These are phyloP conservation scores for Eonycteris spelaea DNA, from an alignment of 2,113 vertebrate genomes.

Conservation along the genomic window DNA sequence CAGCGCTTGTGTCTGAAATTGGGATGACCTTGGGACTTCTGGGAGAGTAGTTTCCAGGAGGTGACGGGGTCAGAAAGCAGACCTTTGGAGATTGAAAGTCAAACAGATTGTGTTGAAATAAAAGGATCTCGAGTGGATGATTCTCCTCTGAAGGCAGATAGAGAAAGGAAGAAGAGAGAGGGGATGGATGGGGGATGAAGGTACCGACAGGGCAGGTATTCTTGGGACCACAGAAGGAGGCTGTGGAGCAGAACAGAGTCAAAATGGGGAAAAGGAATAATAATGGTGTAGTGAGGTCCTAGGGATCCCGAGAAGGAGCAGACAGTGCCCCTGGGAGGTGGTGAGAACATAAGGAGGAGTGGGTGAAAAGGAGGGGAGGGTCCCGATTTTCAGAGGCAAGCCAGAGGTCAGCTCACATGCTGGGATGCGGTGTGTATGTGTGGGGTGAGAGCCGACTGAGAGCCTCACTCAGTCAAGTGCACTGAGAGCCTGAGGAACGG, in stretches of 20 bases:
- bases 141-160: background rate
- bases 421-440: background rate
- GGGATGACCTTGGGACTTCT: background rate
- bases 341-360: background rate
- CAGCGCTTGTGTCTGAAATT: background rate
- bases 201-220: background rate
- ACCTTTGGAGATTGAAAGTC: background rate
- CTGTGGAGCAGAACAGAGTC: background rate
- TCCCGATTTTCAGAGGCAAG: constrained; percentile 18
- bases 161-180: background rate
- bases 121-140: background rate
- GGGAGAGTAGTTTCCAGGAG: background rate
- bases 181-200: background rate
- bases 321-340: background rate
- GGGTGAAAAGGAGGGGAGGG: background rate
- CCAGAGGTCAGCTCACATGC: background rate
- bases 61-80: background rate
- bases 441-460: background rate
- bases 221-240: background rate
- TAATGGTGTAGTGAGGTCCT: background rate
- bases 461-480: background rate
- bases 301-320: background rate
- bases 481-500: background rate
- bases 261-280: background rate
- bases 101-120: background rate